Base-by-base conservation (phyloP, 2,888 invertebrate species). In the Eristalis arbustorum region DNA sequence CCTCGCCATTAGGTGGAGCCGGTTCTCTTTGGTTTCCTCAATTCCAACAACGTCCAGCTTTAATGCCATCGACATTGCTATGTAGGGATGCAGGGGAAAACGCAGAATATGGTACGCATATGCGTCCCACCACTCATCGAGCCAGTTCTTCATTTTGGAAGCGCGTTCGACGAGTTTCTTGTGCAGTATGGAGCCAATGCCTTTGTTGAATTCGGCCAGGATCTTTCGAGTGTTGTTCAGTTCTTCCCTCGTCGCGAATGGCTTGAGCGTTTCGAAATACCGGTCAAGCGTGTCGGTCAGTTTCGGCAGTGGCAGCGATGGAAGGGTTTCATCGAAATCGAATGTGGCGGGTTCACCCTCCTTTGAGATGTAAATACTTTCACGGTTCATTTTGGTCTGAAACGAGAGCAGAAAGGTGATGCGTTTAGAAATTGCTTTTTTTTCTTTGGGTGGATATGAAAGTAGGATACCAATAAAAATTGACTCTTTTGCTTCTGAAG, bases 41-140 rank as follows among this genome's bases (percentile, higher is more conserved):
- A 91, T 88, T n/a, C 90, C 90, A 69, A 91, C 89, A 31, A 90
- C 83, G 42, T 90, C 89, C 10, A 93, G 56, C 37, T 91, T 90
- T 0, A 91, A 49, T 3, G 92, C 90, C 91, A 93, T 94, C 3
- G 92, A 90, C 93, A 94, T 94, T 68, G 94, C 94, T 66, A 93
- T 91, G 73, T 92, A 93, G 0, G 95, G 94, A 62, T 93, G 89
- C 13, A 94, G 89, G 0, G 95, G 94, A 13, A 92, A 88, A 25
- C 95, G 92, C 34, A 92, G 88, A 66, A 92, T 91, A 73, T 94
- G 91, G 89, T 95, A 95, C 0, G 93, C 94, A 87, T 93, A 93
- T 42, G 94, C 92, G 89, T 94, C 93, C 95, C 95, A 95, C 94
- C 94, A 95, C 88, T 91, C 91, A 82, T 93, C 94, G 69, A 93